Evolutionary conservation across 2,888 invertebrate species (phyloP).

Genomic region (Lobophora halterata): DNA sequence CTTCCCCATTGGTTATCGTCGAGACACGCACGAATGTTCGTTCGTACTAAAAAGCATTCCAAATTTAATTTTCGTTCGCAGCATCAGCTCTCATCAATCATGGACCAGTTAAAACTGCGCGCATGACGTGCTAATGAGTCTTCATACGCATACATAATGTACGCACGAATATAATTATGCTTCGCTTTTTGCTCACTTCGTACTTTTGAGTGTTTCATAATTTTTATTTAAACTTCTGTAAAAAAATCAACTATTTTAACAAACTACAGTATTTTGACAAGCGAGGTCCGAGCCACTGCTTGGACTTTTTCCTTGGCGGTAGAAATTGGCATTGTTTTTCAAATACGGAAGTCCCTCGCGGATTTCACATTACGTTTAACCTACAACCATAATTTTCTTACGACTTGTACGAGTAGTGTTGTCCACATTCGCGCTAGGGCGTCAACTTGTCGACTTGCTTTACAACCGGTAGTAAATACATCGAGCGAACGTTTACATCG

Average conservation of each 20-base stretch:
- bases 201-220: not conserved
- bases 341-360: conserved; percentile 1
- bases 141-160: conserved; percentile 6
- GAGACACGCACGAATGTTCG: too few species aligned
- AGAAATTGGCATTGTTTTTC: too few species aligned
- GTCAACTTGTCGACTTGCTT: conserved; percentile 5
- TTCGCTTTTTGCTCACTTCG: conserved; percentile 4
- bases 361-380: not conserved
- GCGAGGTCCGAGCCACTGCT: too few species aligned
- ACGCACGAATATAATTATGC: too few species aligned
- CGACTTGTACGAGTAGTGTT: not conserved
- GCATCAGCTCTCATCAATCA: conserved; percentile 26
- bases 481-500: conserved; percentile 18
- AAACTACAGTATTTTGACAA: too few species aligned
- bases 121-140: conserved; percentile 20
- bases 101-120: conserved; percentile 14
- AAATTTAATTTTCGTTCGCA: conserved; percentile 17
- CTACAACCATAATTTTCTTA: conserved; percentile 7
- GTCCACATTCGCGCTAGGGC: conserved; percentile 8
- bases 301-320: too few species aligned
- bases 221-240: too few species aligned
- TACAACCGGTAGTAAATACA: conserved; percentile 21
- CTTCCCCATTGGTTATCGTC: too few species aligned
- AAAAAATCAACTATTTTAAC: too few species aligned
- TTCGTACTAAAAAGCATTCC: conserved; percentile 12